A percentile compares a stretch with the other conserved stretches of the same genome.
Conservation (phyloP, 2,888 invertebrate species). For the Tenthredo mesomela region DNA sequence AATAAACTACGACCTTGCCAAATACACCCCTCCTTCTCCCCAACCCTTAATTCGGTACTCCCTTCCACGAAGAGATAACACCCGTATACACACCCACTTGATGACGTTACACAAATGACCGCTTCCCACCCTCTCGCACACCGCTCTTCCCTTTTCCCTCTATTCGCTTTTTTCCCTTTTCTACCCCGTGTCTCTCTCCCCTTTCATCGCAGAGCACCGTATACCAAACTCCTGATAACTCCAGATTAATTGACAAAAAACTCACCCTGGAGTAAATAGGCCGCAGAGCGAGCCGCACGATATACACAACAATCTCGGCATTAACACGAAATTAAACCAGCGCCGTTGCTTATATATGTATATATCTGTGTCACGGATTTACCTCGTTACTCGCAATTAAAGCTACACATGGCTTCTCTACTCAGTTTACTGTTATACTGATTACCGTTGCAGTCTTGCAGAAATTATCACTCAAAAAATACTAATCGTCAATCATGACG, state of each 20-base stretch:
- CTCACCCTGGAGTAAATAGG: slow-evolving; percentile 43
- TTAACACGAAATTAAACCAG: slow-evolving; percentile 50
- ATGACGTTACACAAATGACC: slow-evolving; percentile 68
- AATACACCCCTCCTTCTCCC: slow-evolving; percentile 6
- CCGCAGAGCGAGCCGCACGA: slow-evolving; percentile 53
- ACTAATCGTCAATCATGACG: neutral
- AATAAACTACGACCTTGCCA: slow-evolving; percentile 33
- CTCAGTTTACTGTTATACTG: neutral
- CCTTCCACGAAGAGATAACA: slow-evolving; percentile 38
- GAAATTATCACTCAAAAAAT: neutral
- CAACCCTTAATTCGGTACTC: slow-evolving; percentile 30
- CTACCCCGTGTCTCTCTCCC: slow-evolving; percentile 32
- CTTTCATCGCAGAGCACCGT: slow-evolving; percentile 26
- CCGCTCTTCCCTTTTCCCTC: slow-evolving; percentile 8
- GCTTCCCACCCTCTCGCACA: slow-evolving; percentile 53
- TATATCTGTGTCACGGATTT: slow-evolving; percentile 9
- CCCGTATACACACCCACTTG: slow-evolving; percentile 61
- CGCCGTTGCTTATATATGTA: slow-evolving; percentile 20
- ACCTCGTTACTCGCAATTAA: slow-evolving; percentile 12
- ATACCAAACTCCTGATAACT: slow-evolving; percentile 61
- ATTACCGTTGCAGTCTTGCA: neutral
- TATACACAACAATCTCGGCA: slow-evolving; percentile 44
- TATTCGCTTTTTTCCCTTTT: slow-evolving; percentile 20
- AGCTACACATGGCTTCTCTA: slow-evolving; percentile 3
- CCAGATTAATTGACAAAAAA: slow-evolving; percentile 68